Base-by-base conservation (phyloP, 2,113 vertebrate species). In the Acanthochromis polyacanthus region DNA sequence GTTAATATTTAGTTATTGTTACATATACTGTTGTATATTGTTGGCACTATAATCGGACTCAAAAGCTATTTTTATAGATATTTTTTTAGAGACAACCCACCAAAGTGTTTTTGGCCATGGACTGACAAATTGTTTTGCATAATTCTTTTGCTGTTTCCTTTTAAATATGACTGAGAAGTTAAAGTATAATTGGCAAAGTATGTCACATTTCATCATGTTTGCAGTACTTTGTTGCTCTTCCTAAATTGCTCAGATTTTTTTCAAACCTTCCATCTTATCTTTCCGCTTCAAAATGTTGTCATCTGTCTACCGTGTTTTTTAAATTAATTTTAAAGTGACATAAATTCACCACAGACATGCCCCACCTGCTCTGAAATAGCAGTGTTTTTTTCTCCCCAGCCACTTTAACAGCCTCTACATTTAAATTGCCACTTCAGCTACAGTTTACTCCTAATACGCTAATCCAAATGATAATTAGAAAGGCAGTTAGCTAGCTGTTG, bases 141-240 rank as follows among this genome's bases (percentile, higher is more conserved):
- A 9, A 1, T 8, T 36, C 32, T 36, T 36, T 36, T 36, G 10
- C 32, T 17, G 15, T 7, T 48, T 48, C 17, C 5, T 30, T 12
- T 43, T 30, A 3, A 6, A 4, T 51, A 53, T n/a, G 15, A 17
- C 5, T 14, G 23, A 28, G 5, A 20, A 45, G 19, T 56, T 4
- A 16, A 30, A 32, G 4, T 10, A 30, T 55, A 50, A 11, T 51
- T 46, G 22, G 17, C 17, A 20, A 15, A 11, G 12, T 20, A 3
- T 50, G 67, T 48, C 25, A 51, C 5, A 10, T 61, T 25, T 40
- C 16, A 50, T 60, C 17, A 50, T 16, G n/a, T 71, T 48, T 71
- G 4, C 10, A 43, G 20, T 52, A 20, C 59, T 52, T 16, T 14
- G 7, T 1, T 23, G n/a, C 32, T 17, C 19, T 56, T 66, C 12